Conservation (phyloP, 2,113 vertebrate species). For the Ctenomys sociabilis region DNA sequence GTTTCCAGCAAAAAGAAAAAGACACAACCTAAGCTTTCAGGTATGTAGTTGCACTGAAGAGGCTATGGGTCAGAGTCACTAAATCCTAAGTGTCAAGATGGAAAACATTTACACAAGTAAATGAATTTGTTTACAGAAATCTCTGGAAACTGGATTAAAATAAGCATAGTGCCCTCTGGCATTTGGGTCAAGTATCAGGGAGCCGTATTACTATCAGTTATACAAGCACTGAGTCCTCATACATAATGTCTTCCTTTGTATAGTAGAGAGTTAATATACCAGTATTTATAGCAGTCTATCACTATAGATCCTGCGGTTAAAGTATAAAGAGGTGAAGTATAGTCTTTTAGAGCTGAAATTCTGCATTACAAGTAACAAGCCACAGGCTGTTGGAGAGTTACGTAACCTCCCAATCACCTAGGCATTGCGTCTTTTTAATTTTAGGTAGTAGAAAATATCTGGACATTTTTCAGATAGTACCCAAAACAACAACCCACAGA, state of each 20-base stretch:
- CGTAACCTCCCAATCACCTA: background rate
- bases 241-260: background rate
- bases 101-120: slow-evolving; percentile 1
- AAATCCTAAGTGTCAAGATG: background rate
- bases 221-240: background rate
- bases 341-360: background rate
- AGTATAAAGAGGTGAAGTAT: background rate
- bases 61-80: background rate
- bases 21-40: slow-evolving; percentile 91
- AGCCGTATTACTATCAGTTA: background rate
- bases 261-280: background rate
- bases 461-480: background rate
- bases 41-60: slow-evolving; percentile 79
- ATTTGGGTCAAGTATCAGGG: background rate
- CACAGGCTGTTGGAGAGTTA: background rate
- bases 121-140: background rate
- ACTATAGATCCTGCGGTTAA: background rate
- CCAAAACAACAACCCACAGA: no score
- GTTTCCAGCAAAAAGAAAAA: slow-evolving; percentile 97
- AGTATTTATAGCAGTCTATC: background rate
- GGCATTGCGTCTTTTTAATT: background rate
- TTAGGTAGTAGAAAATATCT: slow-evolving; percentile 1
- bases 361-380: background rate
- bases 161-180: background rate
- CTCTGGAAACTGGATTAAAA: background rate